Percentiles rank a stretch among this genome's conserved stretches.
phyloP scores from a whole-genome alignment of 2,797 vertebrate species.

The Chromis chromis region DNA sequence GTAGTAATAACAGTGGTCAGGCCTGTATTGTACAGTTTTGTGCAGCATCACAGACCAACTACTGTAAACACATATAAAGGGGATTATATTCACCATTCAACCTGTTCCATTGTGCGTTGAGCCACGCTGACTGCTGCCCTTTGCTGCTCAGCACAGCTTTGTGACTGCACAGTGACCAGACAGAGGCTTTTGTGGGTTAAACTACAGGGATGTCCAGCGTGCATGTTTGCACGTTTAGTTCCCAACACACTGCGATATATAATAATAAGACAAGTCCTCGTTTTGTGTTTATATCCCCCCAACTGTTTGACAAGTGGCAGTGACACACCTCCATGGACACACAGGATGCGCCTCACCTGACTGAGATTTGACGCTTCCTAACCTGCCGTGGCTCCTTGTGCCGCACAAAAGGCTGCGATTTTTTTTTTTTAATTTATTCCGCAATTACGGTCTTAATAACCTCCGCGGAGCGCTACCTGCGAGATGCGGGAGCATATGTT shows the following conservation, averaged over 20 bases:
- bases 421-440: background rate
- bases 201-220: background rate
- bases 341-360: slow-evolving; percentile 15
- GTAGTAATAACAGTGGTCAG: background rate
- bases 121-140: slow-evolving; percentile 58
- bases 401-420: background rate
- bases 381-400: background rate
- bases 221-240: background rate
- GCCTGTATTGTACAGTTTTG: background rate
- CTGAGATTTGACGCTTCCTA: background rate
- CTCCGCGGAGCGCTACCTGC: slow-evolving; percentile 51
- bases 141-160: slow-evolving; percentile 28
- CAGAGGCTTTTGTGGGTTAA: slow-evolving; percentile 3
- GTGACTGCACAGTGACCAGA: slow-evolving; percentile 15
- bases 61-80: slow-evolving; percentile 29
- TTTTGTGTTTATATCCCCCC: slow-evolving; percentile 2
- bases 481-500: slow-evolving; percentile 58
- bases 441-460: slow-evolving; percentile 25
- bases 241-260: no score
- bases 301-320: slow-evolving; percentile 50
- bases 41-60: background rate
- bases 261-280: background rate
- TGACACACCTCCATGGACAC: slow-evolving; percentile 62
- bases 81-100: slow-evolving; percentile 58
- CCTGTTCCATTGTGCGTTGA: slow-evolving; percentile 75